Percentiles rank a stretch among this genome's conserved stretches.
Evolutionary conservation across 2,888 invertebrate species (phyloP).

Genomic region (Drosophila atripex): DNA sequence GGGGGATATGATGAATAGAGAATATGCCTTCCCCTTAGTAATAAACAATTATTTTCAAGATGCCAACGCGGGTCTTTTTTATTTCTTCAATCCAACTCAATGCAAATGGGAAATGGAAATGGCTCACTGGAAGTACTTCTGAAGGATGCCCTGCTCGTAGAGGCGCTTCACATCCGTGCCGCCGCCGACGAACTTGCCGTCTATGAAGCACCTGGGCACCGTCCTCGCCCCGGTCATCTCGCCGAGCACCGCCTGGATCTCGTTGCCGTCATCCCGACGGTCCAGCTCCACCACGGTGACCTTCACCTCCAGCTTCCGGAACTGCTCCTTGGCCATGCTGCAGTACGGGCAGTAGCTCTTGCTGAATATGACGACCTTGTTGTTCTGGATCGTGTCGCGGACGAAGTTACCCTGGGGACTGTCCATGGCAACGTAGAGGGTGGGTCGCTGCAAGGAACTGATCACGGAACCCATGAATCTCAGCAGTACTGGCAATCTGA

Average conservation of each 20-base stretch:
- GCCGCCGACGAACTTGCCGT: constrained; percentile 95
- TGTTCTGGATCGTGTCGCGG: constrained; percentile 87
- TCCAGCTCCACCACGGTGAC: constrained; percentile 93
- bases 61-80: background rate
- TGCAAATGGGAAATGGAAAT: background rate
- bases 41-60: background rate
- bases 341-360: constrained; percentile 96
- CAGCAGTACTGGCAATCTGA: background rate
- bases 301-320: constrained; percentile 88
- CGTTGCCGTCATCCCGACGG: constrained; percentile 89
- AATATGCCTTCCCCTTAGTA: background rate
- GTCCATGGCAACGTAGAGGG: constrained; percentile 69
- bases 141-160: constrained; percentile 89
- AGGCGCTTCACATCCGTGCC: constrained; percentile 93
- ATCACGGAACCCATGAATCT: constrained; percentile 72
- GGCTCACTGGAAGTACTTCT: constrained; percentile 84
- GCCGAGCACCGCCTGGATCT: constrained; percentile 91
- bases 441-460: constrained; percentile 54
- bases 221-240: constrained; percentile 93
- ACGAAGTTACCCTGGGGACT: constrained; percentile 83
- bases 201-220: constrained; percentile 97
- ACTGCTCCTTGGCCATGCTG: constrained; percentile 94
- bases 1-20: background rate
- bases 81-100: background rate
- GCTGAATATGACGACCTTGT: constrained; percentile 95